phyloP scores from a whole-genome alignment of 2,113 vertebrate species.

The Aegotheles bennettii region DNA sequence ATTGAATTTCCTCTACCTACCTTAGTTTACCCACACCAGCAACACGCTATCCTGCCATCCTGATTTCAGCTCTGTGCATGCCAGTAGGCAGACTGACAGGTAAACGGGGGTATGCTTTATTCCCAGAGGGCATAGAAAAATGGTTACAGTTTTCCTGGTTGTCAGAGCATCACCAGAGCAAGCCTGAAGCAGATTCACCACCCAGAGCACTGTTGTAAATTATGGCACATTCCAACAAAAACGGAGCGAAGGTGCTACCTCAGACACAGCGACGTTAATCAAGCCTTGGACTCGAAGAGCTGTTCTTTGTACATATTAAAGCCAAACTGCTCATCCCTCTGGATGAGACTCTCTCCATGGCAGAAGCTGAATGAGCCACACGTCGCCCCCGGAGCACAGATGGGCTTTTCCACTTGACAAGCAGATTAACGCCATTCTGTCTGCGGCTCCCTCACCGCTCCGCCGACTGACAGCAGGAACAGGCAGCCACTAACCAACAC shows the following conservation, averaged over 20 bases:
- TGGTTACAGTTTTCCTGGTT: neutral
- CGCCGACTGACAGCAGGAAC: neutral
- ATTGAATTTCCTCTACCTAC: neutral
- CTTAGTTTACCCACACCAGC: neutral
- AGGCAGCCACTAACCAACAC: neutral
- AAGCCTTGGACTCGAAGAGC: neutral
- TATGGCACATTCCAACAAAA: neutral
- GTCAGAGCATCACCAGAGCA: neutral
- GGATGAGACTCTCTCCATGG: neutral
- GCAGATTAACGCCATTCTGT: neutral
- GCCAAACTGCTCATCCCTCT: neutral
- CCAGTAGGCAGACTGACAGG: neutral
- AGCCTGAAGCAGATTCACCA: neutral
- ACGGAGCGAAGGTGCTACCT: neutral
- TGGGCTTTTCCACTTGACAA: neutral
- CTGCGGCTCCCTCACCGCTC: neutral
- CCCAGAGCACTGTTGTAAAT: neutral
- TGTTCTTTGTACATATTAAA: neutral
- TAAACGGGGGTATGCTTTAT: neutral
- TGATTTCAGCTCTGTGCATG: neutral
- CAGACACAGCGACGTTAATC: neutral
- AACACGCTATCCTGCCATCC: neutral
- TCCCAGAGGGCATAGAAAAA: neutral
- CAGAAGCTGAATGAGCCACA: neutral
- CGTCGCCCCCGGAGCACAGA: fast-evolving